phyloP scores from a whole-genome alignment of 2,113 vertebrate species.

The Nipponia nippon region DNA sequence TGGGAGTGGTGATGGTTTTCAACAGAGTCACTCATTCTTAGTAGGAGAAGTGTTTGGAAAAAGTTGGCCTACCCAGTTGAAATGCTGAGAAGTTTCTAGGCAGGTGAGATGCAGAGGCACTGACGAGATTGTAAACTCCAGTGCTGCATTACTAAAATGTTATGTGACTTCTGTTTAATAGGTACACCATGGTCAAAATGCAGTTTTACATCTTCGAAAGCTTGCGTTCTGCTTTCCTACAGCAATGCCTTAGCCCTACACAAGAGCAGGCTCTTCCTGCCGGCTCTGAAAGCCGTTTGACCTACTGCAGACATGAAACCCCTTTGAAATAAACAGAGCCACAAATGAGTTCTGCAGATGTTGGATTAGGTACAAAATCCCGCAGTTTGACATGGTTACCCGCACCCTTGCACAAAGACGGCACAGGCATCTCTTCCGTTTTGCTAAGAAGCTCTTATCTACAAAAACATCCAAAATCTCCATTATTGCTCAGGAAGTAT shows the following conservation, averaged over 20 bases:
- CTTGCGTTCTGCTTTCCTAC: background rate
- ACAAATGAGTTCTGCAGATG: background rate
- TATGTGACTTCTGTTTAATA: background rate
- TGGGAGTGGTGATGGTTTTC: background rate
- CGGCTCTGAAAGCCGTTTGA: background rate
- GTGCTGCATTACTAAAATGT: background rate
- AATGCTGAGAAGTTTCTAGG: background rate
- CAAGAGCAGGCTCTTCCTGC: background rate
- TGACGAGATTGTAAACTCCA: background rate
- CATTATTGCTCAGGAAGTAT: background rate
- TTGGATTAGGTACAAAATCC: background rate
- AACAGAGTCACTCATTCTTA: background rate
- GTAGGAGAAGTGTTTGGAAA: background rate
- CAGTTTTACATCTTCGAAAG: background rate
- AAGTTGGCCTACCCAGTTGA: background rate
- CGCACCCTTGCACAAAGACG: rapidly evolving
- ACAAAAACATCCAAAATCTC: background rate
- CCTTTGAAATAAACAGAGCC: background rate
- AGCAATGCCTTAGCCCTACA: background rate
- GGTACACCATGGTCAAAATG: rapidly evolving
- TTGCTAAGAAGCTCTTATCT: background rate
- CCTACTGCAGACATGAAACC: background rate
- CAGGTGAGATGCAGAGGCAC: background rate
- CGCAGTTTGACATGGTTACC: background rate
- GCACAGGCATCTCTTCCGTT: background rate